These are phyloP conservation scores for Microcebus griseorufus DNA, from an alignment of 2,113 vertebrate genomes.

Conservation along the genomic window DNA sequence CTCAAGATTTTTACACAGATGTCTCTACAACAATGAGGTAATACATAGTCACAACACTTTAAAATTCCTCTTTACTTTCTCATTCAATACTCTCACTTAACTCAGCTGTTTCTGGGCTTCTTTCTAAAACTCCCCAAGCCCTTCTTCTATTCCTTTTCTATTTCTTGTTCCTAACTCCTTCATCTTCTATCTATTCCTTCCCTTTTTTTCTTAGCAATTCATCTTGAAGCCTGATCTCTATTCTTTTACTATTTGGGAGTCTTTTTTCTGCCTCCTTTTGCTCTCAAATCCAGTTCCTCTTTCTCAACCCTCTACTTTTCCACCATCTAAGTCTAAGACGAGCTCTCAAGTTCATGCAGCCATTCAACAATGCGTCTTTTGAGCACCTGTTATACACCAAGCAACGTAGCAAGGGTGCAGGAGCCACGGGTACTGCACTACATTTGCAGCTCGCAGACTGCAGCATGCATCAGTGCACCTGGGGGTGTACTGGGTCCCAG, in stretches of 20 bases:
- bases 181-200: not conserved
- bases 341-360: not conserved
- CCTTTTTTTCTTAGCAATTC: not conserved
- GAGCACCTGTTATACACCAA: not conserved
- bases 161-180: not conserved
- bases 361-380: too few relatives aligned
- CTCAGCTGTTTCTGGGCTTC: not conserved
- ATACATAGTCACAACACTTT: too few relatives aligned
- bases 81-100: not conserved
- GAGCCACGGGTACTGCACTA: fast-evolving
- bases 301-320: not conserved
- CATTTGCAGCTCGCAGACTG: not conserved
- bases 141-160: not conserved
- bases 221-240: not conserved
- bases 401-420: too few relatives aligned
- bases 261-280: too few relatives aligned
- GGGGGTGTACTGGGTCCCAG: too few relatives aligned
- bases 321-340: not conserved
- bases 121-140: not conserved
- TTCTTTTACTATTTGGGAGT: not conserved
- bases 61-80: not conserved
- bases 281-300: not conserved
- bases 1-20: not conserved
- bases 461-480: not conserved
- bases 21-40: not conserved